Evolutionary conservation across 2,113 vertebrate genomes (phyloP), one percentile per base, ranked within the genome.

Genomic region (Oxyruncus cristatus): DNA sequence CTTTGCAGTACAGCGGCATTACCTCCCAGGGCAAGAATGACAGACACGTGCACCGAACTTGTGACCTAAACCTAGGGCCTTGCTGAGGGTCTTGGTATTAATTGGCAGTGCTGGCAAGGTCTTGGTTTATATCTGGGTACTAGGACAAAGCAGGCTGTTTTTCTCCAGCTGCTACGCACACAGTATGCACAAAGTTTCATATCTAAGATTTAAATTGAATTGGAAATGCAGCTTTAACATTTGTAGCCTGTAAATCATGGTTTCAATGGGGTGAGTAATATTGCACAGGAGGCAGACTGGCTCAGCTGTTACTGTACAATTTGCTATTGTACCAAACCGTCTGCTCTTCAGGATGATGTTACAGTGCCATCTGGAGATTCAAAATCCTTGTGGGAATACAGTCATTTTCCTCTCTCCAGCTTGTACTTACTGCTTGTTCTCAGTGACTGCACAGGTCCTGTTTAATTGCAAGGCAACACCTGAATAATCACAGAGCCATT

Each of bases 341-440:
- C 83, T 97, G 93, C 61, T 89, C 76, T 58, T 82, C 41, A 73
- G 92, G 66, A 66, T 92, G 85, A 46, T 96, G 91, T 87, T 96
- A 91, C 70, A 96, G 86, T 95, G 93, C 95, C 96, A 96, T 95
- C 95, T 96, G 96, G 95, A 96, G 95, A 96, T 78, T 93, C 66
- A 61, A 24, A 80, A 52, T 86, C 62, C 91, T 80, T 14, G 4
- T 41, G 96, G 93, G 68, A 89, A 70, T 53, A 53, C 32, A 84
- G 49, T 27, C 0, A 13, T 81, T 81, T 68, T 81, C 50, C 66
- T 86, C n/a, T 28, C 80, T 24, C 68, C 63, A 52, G 18, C 22
- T 92, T 62, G 14, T 47, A 16, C 19, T 65, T 82, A 9, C 23
- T 78, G 56, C 61, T 83, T 77, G 56, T 12, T 71, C 66, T 67